Conservation (phyloP, 2,797 vertebrate species). For the Meriones psammophilus region DNA sequence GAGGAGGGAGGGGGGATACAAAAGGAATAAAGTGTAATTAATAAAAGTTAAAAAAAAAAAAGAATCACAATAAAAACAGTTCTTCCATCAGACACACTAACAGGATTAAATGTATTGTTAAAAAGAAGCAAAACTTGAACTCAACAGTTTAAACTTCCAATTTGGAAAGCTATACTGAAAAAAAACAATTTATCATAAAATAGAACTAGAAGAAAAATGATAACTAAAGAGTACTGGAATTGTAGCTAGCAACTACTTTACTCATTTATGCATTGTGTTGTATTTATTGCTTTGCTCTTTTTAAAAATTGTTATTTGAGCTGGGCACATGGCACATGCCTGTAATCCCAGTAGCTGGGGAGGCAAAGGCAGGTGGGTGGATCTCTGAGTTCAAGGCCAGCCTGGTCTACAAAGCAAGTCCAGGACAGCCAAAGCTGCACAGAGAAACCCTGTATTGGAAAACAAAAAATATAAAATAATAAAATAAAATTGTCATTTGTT, state of each 20-base stretch:
- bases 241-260: too few species aligned
- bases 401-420: too few species aligned
- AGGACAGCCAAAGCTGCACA: too few species aligned
- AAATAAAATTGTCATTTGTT: not conserved
- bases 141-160: not conserved
- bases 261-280: not conserved
- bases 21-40: too few species aligned
- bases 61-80: not conserved
- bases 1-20: too few species aligned
- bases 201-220: not conserved
- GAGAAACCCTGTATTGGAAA: too few species aligned
- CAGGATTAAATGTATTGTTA: constrained; percentile 1
- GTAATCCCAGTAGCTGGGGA: too few species aligned
- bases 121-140: constrained; percentile 56
- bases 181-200: not conserved
- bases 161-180: constrained; percentile 5
- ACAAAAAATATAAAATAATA: too few species aligned
- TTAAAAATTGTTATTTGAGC: not conserved
- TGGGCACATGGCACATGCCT: too few species aligned
- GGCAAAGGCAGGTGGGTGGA: too few species aligned
- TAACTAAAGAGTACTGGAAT: not conserved
- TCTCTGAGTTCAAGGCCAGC: too few species aligned
- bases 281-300: not conserved
- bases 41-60: too few species aligned
- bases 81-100: not conserved